Evolutionary conservation across 2,888 invertebrate genomes (phyloP).

Genomic region (Abrostola tripartita): DNA sequence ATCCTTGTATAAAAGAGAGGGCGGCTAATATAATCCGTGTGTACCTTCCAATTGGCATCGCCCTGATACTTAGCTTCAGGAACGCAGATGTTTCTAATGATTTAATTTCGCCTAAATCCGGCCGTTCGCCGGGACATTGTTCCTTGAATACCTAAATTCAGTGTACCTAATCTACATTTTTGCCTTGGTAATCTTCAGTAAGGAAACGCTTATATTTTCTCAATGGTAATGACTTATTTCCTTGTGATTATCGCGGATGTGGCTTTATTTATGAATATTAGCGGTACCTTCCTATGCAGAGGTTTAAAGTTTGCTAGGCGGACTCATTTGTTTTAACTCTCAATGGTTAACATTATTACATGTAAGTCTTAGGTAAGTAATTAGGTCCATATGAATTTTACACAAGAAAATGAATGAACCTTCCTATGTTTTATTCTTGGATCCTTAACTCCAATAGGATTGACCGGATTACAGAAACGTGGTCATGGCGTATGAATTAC

Average conservation of each 20-base stretch:
- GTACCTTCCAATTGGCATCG: conserved; percentile 59
- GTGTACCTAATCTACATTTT: conserved; percentile 55
- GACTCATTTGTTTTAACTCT: no score
- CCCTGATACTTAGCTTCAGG: conserved; percentile 60
- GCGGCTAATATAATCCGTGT: conserved; percentile 56
- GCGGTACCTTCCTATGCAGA: not conserved
- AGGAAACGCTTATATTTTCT: conserved; percentile 49
- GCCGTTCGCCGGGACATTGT: conserved; percentile 61
- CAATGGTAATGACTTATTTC: conserved; percentile 39
- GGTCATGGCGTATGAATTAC: conserved; percentile 50
- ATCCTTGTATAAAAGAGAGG: conserved; percentile 50
- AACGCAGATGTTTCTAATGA: conserved; percentile 80
- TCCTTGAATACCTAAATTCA: conserved; percentile 67
- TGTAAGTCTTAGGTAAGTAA: no score
- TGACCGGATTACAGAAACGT: conserved; percentile 30
- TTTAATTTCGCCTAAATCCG: conserved; percentile 79
- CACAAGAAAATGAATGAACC: no score
- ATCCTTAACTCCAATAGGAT: conserved; percentile 19
- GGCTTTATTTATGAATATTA: conserved; percentile 42
- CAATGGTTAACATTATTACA: no score
- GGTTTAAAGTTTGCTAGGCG: no score
- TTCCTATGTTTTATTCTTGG: no score
- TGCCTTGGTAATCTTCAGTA: conserved; percentile 46
- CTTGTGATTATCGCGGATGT: conserved; percentile 44
- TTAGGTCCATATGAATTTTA: no score